Evolutionary conservation across 2,888 invertebrate genomes (phyloP).

Genomic region (Drosophila planitibia): DNA sequence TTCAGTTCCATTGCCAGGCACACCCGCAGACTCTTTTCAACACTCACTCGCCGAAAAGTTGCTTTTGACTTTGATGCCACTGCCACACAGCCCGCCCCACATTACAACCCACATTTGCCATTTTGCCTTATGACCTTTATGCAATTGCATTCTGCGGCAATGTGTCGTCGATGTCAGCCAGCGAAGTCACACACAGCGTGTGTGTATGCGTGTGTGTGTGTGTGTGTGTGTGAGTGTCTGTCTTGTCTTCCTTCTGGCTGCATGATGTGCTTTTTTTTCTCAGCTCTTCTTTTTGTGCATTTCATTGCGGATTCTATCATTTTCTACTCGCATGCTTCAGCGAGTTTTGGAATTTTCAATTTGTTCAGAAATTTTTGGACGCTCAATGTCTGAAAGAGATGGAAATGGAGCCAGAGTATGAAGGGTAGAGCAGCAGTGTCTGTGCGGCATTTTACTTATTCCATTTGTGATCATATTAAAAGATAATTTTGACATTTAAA

Average conservation of each 20-base stretch:
- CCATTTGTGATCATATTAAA: conserved; percentile 19
- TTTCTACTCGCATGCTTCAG: conserved; percentile 78
- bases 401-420: background rate
- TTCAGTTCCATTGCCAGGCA: background rate
- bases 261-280: conserved; percentile 29
- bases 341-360: conserved; percentile 80
- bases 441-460: conserved; percentile 26
- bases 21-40: background rate
- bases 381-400: conserved; percentile 32
- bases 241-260: conserved; percentile 30
- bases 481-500: background rate
- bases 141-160: conserved; percentile 72
- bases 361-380: conserved; percentile 76
- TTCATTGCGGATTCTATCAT: conserved; percentile 81
- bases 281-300: conserved; percentile 60
- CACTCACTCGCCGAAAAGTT: conserved; percentile 54
- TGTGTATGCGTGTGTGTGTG: conserved; percentile 1
- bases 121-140: conserved; percentile 74
- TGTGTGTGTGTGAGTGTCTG: background rate
- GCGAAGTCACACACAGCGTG: conserved; percentile 4
- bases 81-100: conserved; percentile 1
- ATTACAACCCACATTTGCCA: conserved; percentile 41
- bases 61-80: conserved; percentile 76
- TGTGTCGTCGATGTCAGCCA: conserved; percentile 64
- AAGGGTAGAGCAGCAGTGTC: background rate